phyloP scores from a whole-genome alignment of 2,888 invertebrate species.

The Clusia tigrina region DNA sequence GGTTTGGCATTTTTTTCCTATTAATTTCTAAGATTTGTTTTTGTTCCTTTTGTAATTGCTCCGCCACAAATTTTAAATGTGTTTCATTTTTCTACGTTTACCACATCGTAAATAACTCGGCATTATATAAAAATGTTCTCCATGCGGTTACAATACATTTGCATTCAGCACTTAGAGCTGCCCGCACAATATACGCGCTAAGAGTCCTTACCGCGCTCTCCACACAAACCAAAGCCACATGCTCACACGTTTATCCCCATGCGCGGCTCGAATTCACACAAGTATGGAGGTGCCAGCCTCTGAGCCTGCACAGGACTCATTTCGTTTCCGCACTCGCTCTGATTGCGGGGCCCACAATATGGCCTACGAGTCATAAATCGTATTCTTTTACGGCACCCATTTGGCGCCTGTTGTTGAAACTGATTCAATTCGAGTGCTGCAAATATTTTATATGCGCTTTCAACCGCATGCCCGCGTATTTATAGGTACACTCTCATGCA shows the following conservation, averaged over 20 bases:
- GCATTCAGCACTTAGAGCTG: not conserved
- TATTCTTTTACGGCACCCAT: not conserved
- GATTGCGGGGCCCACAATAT: not conserved
- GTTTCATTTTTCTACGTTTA: no score
- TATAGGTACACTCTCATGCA: not conserved
- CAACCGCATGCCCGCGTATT: no score
- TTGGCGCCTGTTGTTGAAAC: constrained; percentile 19
- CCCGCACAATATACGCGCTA: not conserved
- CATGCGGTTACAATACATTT: constrained; percentile 22
- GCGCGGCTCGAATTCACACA: no score
- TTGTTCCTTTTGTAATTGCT: no score
- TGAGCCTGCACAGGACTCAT: no score
- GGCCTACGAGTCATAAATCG: constrained; percentile 6
- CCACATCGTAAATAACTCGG: constrained; percentile 49
- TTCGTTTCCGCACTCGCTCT: not conserved
- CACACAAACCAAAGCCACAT: not conserved
- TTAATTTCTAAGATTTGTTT: no score
- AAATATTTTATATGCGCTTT: constrained; percentile 26
- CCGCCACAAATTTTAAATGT: no score
- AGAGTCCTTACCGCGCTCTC: not conserved
- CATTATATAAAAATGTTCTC: constrained; percentile 57
- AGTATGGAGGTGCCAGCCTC: no score
- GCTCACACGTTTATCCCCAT: not conserved
- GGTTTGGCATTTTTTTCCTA: not conserved
- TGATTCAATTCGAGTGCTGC: constrained; percentile 29